A percentile compares a stretch with the other conserved stretches of the same genome.
Conservation (phyloP, 2,888 invertebrate genomes). For the Dryocosmus kuriphilus region DNA sequence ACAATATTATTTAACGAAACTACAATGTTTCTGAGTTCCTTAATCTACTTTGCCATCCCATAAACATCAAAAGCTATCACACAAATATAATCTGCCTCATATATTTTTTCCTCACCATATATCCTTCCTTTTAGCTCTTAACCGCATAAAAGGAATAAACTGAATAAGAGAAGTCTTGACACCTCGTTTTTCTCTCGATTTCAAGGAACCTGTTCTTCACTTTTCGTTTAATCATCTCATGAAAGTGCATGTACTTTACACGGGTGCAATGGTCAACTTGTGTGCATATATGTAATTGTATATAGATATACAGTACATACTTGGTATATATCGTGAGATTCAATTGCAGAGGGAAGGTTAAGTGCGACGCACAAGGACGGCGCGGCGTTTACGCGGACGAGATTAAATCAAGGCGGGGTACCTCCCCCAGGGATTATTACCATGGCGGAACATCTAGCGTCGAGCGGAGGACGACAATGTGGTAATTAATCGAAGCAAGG, state of each 20-base stretch:
- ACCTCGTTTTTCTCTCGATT: slow-evolving; percentile 35
- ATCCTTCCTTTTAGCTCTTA: not conserved
- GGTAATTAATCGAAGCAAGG: slow-evolving; percentile 77
- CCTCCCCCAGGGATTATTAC: slow-evolving; percentile 67
- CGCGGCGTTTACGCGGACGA: slow-evolving; percentile 61
- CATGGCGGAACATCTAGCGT: slow-evolving; percentile 68
- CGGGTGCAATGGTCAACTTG: not conserved
- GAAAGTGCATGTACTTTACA: slow-evolving; percentile 28
- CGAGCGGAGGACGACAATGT: slow-evolving; percentile 73
- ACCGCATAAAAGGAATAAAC: slow-evolving; percentile 1
- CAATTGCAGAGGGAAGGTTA: slow-evolving; percentile 49
- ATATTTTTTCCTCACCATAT: not conserved
- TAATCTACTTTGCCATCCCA: not conserved
- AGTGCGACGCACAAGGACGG: slow-evolving; percentile 45
- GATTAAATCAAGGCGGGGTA: slow-evolving; percentile 67
- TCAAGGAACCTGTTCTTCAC: slow-evolving; percentile 34
- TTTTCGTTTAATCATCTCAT: slow-evolving; percentile 29
- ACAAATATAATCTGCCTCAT: slow-evolving; percentile 10
- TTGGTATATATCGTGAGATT: slow-evolving; percentile 53
- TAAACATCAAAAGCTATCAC: not conserved
- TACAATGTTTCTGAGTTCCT: not conserved
- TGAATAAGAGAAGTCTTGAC: slow-evolving; percentile 7
- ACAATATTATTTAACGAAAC: not conserved
- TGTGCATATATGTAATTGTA: not conserved
- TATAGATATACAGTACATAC: not conserved